These are phyloP conservation scores for Tethya wilhelma DNA, from an alignment of 37 sponge, comb jelly and placozoan genomes.

Conservation along the genomic window DNA sequence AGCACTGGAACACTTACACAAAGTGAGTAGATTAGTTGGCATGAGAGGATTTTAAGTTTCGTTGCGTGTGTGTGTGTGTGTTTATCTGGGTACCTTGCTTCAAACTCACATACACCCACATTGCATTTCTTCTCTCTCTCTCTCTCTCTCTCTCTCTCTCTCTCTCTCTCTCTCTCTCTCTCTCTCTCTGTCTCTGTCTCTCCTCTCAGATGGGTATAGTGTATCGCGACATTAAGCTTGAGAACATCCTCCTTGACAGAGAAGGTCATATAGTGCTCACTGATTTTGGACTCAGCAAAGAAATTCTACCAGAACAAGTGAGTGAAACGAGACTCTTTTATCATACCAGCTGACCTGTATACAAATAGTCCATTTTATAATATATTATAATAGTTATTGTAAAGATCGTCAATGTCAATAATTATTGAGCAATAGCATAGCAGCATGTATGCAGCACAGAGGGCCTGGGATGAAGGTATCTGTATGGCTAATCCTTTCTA, in stretches of 20 bases:
- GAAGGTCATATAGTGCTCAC: constrained; percentile 95
- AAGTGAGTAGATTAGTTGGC: constrained; percentile 44
- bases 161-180: constrained; percentile 22
- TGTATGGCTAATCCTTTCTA: no score
- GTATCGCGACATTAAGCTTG: constrained; percentile 95
- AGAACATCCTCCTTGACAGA: constrained; percentile 91
- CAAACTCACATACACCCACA: not conserved
- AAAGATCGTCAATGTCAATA: no score
- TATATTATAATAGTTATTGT: not conserved
- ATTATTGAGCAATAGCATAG: no score
- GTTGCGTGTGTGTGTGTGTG: not conserved
- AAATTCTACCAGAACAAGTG: constrained; percentile 72
- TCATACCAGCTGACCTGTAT: no score
- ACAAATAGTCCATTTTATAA: not conserved
- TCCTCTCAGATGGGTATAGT: constrained; percentile 85
- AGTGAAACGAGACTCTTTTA: not conserved
- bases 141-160: no score
- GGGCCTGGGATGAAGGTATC: no score
- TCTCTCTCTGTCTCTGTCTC: not conserved
- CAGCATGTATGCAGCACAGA: no score
- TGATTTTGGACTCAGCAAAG: constrained; percentile 97
- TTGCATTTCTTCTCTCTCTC: not conserved
- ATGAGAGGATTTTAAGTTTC: not conserved
- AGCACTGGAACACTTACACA: constrained; percentile 91
- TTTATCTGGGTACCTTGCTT: not conserved